phyloP scores from a whole-genome alignment of 1,140 invertebrate species.

The Hermatobates lingyangjiaoensis region DNA sequence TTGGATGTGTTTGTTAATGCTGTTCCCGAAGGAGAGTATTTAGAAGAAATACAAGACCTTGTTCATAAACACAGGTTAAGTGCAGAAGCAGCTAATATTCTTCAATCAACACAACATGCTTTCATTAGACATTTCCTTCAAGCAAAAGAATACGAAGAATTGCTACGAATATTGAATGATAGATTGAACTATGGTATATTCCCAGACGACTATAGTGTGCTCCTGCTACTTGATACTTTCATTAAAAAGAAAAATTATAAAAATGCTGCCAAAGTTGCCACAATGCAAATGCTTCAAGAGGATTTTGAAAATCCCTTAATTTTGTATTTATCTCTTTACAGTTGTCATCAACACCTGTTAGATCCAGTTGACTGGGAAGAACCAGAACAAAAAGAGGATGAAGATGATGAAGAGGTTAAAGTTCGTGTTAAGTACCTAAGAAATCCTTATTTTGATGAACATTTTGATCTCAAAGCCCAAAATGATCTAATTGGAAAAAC shows the following conservation, averaged over 20 bases:
- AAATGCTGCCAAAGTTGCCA: constrained; percentile 55
- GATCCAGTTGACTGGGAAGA: constrained; percentile 32
- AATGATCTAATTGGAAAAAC: constrained; percentile 58
- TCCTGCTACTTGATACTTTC: constrained; percentile 65
- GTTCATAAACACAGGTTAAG: constrained; percentile 47
- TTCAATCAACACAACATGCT: constrained; percentile 66
- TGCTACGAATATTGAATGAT: constrained; percentile 55
- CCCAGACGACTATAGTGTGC: constrained; percentile 54
- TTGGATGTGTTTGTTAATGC: constrained; percentile 53
- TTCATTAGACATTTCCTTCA: constrained; percentile 46
- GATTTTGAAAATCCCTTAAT: constrained; percentile 53
- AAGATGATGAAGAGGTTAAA: constrained; percentile 43
- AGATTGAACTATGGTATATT: constrained; percentile 79
- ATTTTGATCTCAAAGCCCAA: constrained; percentile 60
- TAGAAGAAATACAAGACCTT: constrained; percentile 48
- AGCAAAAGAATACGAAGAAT: constrained; percentile 32
- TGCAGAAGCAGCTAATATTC: constrained; percentile 39
- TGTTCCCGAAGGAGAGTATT: constrained; percentile 25
- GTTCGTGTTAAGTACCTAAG: constrained; percentile 56
- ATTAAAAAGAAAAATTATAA: constrained; percentile 44
- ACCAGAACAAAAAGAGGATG: constrained; percentile 21
- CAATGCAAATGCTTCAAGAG: constrained; percentile 74
- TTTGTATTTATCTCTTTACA: constrained; percentile 46
- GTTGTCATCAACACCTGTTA: constrained; percentile 53
- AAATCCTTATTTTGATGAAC: constrained; percentile 67